These are phyloP conservation scores for Acanthisitta chloris DNA, from an alignment of 2,113 vertebrate genomes.

Conservation along the genomic window DNA sequence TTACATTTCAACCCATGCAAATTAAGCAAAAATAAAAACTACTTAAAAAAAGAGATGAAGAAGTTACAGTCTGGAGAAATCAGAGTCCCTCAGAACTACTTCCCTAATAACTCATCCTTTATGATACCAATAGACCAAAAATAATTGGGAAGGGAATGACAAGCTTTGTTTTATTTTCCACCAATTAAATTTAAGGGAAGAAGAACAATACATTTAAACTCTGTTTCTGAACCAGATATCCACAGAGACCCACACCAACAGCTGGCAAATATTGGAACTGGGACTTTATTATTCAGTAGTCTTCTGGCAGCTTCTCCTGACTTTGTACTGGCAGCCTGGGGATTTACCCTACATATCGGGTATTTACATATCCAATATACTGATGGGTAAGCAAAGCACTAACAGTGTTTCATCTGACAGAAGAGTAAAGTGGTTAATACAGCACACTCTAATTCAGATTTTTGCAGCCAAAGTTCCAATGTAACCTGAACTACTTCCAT, in stretches of 20 bases:
- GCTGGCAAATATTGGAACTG: accelerated
- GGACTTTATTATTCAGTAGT: not conserved
- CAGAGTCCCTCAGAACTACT: not conserved
- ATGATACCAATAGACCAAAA: not conserved
- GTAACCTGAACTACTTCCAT: not conserved
- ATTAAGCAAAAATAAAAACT: not conserved
- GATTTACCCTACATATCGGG: not conserved
- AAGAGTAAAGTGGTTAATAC: not conserved
- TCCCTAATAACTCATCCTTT: not conserved
- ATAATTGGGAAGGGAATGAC: not conserved
- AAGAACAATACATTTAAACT: accelerated
- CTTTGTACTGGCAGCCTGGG: not conserved
- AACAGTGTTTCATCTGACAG: not conserved
- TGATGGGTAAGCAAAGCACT: not conserved
- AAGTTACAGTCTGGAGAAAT: not conserved
- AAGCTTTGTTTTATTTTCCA: not conserved
- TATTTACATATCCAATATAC: not conserved
- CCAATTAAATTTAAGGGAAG: not conserved
- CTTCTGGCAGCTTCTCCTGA: not conserved
- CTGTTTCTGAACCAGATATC: not conserved
- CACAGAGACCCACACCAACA: not conserved
- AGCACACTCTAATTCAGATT: not conserved
- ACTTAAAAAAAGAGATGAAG: not conserved
- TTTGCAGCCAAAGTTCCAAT: not conserved
- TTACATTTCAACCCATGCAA: not conserved